Conservation (phyloP, 2,888 invertebrate species). For the Volucella bombylans region DNA sequence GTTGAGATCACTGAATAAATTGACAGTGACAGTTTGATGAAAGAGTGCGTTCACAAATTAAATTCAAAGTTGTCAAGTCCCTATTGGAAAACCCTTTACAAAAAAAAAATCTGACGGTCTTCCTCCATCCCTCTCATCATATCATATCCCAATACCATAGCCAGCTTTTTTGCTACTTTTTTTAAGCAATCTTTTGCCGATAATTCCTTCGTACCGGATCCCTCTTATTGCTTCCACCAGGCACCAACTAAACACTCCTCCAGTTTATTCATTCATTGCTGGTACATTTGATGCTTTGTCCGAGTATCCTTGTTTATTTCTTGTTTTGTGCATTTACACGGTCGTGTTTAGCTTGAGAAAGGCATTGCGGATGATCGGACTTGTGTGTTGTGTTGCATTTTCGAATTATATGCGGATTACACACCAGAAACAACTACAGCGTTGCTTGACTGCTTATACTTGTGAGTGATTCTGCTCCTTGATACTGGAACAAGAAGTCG, state of each 20-base stretch:
- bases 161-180: too few species aligned
- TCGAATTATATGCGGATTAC: slow-evolving; percentile 50
- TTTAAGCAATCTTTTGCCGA: too few species aligned
- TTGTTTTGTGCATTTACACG: slow-evolving; percentile 60
- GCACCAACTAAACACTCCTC: slow-evolving; percentile 6
- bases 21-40: too few species aligned
- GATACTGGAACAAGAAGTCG: slow-evolving; percentile 24
- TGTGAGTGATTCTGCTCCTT: slow-evolving; percentile 18
- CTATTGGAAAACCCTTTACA: too few species aligned
- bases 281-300: not conserved
- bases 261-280: not conserved
- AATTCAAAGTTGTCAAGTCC: too few species aligned
- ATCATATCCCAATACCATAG: too few species aligned
- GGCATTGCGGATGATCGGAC: slow-evolving; percentile 61
- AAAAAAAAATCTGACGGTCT: too few species aligned
- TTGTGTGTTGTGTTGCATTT: slow-evolving; percentile 30
- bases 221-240: slow-evolving; percentile 51
- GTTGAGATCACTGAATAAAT: too few species aligned
- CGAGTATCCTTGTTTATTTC: slow-evolving; percentile 48
- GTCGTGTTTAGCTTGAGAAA: slow-evolving; percentile 9
- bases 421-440: slow-evolving; percentile 24
- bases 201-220: too few species aligned
- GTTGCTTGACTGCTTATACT: not conserved
- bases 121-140: too few species aligned
- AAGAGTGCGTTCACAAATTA: too few species aligned